Percentiles rank a stretch among this genome's conserved stretches.
Conservation (phyloP, 1,140 invertebrate genomes). For the Euwallacea fornicatus region DNA sequence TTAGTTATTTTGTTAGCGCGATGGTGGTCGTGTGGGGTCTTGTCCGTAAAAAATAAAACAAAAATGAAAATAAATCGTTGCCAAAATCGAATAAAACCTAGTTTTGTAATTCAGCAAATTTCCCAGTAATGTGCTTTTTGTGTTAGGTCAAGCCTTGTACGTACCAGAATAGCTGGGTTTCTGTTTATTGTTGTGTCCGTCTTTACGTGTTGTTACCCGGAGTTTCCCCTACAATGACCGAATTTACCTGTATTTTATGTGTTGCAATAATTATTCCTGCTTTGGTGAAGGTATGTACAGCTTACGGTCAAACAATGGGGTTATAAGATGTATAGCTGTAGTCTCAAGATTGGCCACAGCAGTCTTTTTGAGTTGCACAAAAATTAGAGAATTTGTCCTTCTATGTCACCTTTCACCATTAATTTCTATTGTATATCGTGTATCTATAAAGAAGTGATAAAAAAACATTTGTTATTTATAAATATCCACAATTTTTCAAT, state of each 20-base stretch:
- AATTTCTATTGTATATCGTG: no score
- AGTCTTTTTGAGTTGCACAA: no score
- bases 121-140: conserved; percentile 12
- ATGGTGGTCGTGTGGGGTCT: conserved; percentile 34
- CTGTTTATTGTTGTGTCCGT: conserved; percentile 17
- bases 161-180: conserved; percentile 18
- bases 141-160: conserved; percentile 8
- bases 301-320: no score
- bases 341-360: no score
- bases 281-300: conserved; percentile 31
- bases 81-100: conserved; percentile 9
- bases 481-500: no score
- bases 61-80: conserved; percentile 9
- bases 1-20: conserved; percentile 5
- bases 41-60: conserved; percentile 34
- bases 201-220: conserved; percentile 10
- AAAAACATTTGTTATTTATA: no score
- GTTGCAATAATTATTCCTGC: conserved; percentile 20
- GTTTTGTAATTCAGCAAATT: conserved; percentile 11
- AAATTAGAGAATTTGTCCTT: no score
- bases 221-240: conserved; percentile 27
- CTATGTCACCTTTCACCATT: no score
- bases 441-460: no score
- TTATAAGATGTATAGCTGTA: no score
- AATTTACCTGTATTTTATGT: conserved; percentile 29